phyloP scores from a whole-genome alignment of 92 coral and sea anemone genomes.

The Meandrina meandrites region DNA sequence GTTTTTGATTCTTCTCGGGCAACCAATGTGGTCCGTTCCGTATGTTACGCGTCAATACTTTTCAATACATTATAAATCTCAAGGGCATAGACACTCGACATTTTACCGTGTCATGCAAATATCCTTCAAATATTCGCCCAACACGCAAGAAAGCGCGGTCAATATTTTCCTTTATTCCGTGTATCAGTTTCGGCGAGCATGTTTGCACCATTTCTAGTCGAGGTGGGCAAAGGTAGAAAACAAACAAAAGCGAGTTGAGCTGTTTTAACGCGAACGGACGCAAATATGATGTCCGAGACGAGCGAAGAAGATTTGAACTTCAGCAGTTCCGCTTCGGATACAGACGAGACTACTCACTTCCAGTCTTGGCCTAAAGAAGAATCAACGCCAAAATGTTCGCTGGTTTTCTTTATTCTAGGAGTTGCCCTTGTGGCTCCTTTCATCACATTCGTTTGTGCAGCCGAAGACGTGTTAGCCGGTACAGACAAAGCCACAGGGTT shows the following conservation, averaged over 20 bases:
- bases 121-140: not conserved
- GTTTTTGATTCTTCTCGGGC: no score
- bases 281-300: conserved; percentile 35
- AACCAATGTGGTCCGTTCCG: no score
- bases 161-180: not conserved
- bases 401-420: conserved; percentile 64
- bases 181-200: not conserved
- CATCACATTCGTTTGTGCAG: conserved; percentile 67
- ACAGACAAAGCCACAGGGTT: conserved; percentile 64
- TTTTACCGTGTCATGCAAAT: conserved; percentile 8
- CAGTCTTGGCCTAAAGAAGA: conserved; percentile 12
- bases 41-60: conserved; percentile 16
- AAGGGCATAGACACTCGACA: conserved; percentile 5
- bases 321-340: conserved; percentile 29
- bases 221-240: not conserved
- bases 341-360: conserved; percentile 2
- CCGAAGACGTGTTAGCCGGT: conserved; percentile 76
- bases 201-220: not conserved
- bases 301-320: conserved; percentile 34
- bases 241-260: not conserved
- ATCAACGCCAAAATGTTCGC: conserved; percentile 16
- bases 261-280: not conserved
- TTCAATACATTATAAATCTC: conserved; percentile 7
- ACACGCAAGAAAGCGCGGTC: not conserved
- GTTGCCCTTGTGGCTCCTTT: conserved; percentile 60